Evolutionary conservation across 2,888 invertebrate genomes (phyloP), one percentile per base, ranked within the genome.

Genomic region (Drosophila leonis): DNA sequence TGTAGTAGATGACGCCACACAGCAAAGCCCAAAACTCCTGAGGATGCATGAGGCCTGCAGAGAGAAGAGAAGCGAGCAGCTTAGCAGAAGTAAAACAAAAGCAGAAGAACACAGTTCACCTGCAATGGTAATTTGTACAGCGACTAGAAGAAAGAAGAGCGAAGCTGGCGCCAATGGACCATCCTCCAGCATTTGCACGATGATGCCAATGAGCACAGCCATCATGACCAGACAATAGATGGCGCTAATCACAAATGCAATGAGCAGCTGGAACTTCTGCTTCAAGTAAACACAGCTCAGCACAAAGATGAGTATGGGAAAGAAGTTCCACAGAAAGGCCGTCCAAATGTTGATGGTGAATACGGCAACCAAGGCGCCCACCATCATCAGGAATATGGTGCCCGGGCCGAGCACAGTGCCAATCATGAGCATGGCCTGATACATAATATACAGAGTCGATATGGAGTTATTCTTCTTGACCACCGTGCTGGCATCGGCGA

Each of bases 401-500:
- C 95, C 96, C 0, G 96, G 96, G 1, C 96, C 96, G 18, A 96
- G 93, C 46, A 96, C 94, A 1, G 96, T 96, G 48, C 96, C 95
- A 67, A 95, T 94, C 95, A 96, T 95, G 92, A 97, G 93, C 94
- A 95, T 92, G 88, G 94, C 94, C 90, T 96, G 96, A 91, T 98
- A 98, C 24, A 93, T 86, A 69, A 98, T 96, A 87, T 97, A 98
- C 0, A 95, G 93, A 85, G 95, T 95, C 0, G 98, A 98, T 86
- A 99, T 98, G 88, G 97, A 97, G 85, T 98, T 97, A 90, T 99
- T 99, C 57, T 96, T 94, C 90, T 95, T 94, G 24, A 98, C 95
- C 2, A 98, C 97, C 71, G 95, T 94, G 81, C 96, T 95, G 75
- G 96, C 96, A 91, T 97, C 96, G 12, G 94, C 94, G 0, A 98